These are phyloP conservation scores for Sycophila texana DNA, from an alignment of 2,888 invertebrate species.

Conservation along the genomic window DNA sequence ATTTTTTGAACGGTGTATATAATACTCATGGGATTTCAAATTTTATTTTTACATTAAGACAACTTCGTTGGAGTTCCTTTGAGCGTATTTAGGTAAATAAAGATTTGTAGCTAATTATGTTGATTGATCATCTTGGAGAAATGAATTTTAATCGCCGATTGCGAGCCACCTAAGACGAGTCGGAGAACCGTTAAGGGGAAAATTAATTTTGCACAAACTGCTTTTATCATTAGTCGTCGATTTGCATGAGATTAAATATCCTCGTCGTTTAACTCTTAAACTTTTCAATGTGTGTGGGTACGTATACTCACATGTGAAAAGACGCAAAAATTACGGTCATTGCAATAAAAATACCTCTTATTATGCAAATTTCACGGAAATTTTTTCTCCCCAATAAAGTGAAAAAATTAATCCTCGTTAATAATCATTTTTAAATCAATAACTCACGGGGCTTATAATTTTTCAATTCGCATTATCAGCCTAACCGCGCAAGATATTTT, in stretches of 20 bases:
- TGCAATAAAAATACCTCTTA: background rate
- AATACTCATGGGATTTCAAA: no score
- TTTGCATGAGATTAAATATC: background rate
- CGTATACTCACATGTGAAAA: no score
- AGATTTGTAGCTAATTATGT: constrained; percentile 6
- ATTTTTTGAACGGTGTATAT: no score
- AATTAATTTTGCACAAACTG: constrained; percentile 17
- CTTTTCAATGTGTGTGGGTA: background rate
- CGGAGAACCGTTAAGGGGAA: constrained; percentile 16
- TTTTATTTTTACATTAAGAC: no score
- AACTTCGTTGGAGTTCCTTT: no score
- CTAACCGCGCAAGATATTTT: background rate
- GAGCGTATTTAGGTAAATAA: background rate
- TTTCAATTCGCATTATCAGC: no score
- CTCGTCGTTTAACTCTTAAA: background rate
- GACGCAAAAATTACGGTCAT: no score
- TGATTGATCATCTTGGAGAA: constrained; percentile 15
- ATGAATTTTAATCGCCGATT: constrained; percentile 19
- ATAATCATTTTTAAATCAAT: no score
- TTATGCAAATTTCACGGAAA: background rate
- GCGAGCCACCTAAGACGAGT: background rate
- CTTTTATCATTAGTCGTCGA: constrained; percentile 23
- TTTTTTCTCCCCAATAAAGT: no score
- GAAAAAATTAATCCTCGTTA: no score
- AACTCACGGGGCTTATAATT: no score